Evolutionary conservation across 2,888 invertebrate species (phyloP), one percentile per base, ranked within the genome.

Genomic region (Rhagophthalmus giganteus): DNA sequence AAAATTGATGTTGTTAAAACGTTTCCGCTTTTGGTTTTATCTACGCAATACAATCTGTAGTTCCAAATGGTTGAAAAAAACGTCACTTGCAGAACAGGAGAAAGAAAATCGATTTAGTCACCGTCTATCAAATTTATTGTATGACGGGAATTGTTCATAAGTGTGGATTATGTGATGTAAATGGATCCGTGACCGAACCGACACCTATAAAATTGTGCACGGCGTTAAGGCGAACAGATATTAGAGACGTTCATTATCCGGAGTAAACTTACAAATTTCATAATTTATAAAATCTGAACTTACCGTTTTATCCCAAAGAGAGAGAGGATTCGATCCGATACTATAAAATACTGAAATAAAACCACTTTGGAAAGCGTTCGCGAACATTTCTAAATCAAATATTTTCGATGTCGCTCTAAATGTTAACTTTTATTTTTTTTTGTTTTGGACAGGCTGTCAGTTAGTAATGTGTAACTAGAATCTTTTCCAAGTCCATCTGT

Each of bases 341-440:
- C 84, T 84, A 66, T 84, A 85, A 54, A 85, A 75, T 59, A 85
- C 81, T 8, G 85, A 83, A 28, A 85, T 69, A 63, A 85, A 84
- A 34, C 84, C 85, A 71, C 81, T 83, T 72, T 85, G 85, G 66
- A 83, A 84, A 1, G 84, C 79, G 63, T 84, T 84, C 60, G 82
- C 80, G 67, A 84, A 85, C 85, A 85, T 85, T 64, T 69, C 70
- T n/a, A n/a, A n/a, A 51, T 39, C 9, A 15, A 15, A 28, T 20
- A 33, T 8, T 11, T 44, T 54, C 50, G 45, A 50, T 31, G 45
- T 31, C 25, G 44, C 44, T 48, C 54, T 15, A 38, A 42, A 42
- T 11, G 2, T 25, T 15, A 38, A 27, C 42, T 30, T 51, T 41
- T 41, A 30, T 42, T 54, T 48, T 39, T n/a, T n/a, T n/a, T n/a